Percentiles rank a stretch among this genome's conserved stretches.
These are phyloP conservation scores for Ostrea denselamellosa DNA, from an alignment of 1,140 invertebrate genomes.

Conservation along the genomic window DNA sequence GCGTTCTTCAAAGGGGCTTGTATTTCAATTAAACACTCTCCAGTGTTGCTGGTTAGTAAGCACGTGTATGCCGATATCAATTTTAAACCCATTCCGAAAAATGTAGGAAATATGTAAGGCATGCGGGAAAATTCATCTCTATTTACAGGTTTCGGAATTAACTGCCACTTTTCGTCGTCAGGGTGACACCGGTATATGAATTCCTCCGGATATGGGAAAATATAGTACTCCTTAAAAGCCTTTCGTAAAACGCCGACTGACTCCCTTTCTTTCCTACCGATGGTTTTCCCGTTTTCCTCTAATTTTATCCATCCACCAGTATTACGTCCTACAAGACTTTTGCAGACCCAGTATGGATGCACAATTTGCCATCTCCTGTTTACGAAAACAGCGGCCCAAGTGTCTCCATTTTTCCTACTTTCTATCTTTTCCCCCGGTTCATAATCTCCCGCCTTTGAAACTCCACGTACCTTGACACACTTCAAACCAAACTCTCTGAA, in stretches of 20 bases:
- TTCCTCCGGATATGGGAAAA: slow-evolving; percentile 58
- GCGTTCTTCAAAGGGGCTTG: slow-evolving; percentile 50
- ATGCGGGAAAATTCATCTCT: slow-evolving; percentile 48
- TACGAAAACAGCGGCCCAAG: slow-evolving; percentile 55
- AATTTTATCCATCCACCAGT: slow-evolving; percentile 61
- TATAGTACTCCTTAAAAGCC: slow-evolving; percentile 60
- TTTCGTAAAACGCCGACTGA: slow-evolving; percentile 44
- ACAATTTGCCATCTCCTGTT: slow-evolving; percentile 58
- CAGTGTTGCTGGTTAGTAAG: slow-evolving; percentile 31
- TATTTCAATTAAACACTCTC: slow-evolving; percentile 49
- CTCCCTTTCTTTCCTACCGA: slow-evolving; percentile 2
- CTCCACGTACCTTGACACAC: slow-evolving; percentile 55
- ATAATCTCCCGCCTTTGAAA: slow-evolving; percentile 55
- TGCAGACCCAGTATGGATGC: slow-evolving; percentile 62
- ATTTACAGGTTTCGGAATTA: slow-evolving; percentile 30
- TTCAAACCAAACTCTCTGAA: slow-evolving; percentile 53
- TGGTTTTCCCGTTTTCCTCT: slow-evolving; percentile 46
- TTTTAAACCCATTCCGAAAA: slow-evolving; percentile 57
- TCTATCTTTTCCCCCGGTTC: slow-evolving; percentile 51
- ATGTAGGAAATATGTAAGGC: slow-evolving; percentile 57
- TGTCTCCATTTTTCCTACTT: background rate
- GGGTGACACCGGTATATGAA: slow-evolving; percentile 58
- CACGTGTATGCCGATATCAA: slow-evolving; percentile 46
- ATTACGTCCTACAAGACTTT: slow-evolving; percentile 49
- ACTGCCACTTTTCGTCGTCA: slow-evolving; percentile 55